These are phyloP conservation scores for Ceyx melanurus DNA, from an alignment of 2,113 vertebrate species.

Conservation along the genomic window DNA sequence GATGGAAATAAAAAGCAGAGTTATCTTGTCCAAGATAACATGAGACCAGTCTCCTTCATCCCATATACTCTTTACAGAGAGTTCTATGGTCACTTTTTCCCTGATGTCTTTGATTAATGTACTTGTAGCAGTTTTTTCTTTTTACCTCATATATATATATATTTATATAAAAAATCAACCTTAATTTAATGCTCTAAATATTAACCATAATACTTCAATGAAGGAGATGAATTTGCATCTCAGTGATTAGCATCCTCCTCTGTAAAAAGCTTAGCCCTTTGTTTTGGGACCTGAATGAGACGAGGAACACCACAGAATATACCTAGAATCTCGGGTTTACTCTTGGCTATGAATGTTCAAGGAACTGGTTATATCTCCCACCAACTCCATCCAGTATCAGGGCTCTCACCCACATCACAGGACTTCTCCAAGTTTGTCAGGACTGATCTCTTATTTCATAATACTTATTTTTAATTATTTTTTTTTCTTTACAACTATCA, in stretches of 20 bases:
- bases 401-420: background rate
- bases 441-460: background rate
- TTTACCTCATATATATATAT: background rate
- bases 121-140: background rate
- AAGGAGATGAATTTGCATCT: background rate
- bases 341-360: background rate
- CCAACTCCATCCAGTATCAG: background rate
- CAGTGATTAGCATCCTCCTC: background rate
- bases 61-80: background rate
- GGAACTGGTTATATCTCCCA: background rate
- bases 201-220: background rate
- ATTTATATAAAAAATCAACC: background rate
- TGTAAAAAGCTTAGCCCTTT: background rate
- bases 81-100: background rate
- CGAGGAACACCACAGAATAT: background rate
- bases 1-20: background rate
- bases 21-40: background rate
- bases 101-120: background rate
- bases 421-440: background rate
- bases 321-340: background rate
- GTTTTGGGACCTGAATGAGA: background rate
- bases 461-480: background rate
- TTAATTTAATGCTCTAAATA: background rate
- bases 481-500: too few species aligned
- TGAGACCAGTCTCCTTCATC: background rate